Conservation (phyloP, 2,797 vertebrate species). For the Columba guinea region DNA sequence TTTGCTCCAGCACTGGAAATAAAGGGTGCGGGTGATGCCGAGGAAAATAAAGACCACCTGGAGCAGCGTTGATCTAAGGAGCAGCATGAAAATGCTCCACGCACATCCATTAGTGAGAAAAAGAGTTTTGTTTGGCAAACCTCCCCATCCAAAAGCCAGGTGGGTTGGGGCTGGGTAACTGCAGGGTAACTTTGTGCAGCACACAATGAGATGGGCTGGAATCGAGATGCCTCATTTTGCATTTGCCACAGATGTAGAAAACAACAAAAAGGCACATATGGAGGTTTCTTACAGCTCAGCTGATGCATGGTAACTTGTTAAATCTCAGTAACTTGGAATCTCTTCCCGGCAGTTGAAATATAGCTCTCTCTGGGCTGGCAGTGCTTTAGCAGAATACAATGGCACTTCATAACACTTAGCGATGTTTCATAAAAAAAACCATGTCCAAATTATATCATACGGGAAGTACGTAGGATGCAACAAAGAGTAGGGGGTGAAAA, state of each 20-base stretch:
- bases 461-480: conserved; percentile 41
- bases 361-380: background rate
- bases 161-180: background rate
- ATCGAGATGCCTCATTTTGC: background rate
- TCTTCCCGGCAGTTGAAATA: conserved; percentile 11
- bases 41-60: background rate
- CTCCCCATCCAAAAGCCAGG: background rate
- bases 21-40: background rate
- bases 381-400: background rate
- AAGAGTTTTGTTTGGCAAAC: background rate
- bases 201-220: background rate
- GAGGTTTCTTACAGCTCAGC: conserved; percentile 20
- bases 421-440: background rate
- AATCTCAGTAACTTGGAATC: background rate
- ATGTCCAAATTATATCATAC: background rate
- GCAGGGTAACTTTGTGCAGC: background rate
- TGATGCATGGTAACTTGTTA: background rate
- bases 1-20: background rate
- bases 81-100: background rate
- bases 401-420: background rate
- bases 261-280: background rate
- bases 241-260: background rate
- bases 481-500: conserved; percentile 59
- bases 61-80: background rate
- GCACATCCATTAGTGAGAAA: background rate